Conservation (phyloP, 2,113 vertebrate species). For the Gymnorhina tibicen region DNA sequence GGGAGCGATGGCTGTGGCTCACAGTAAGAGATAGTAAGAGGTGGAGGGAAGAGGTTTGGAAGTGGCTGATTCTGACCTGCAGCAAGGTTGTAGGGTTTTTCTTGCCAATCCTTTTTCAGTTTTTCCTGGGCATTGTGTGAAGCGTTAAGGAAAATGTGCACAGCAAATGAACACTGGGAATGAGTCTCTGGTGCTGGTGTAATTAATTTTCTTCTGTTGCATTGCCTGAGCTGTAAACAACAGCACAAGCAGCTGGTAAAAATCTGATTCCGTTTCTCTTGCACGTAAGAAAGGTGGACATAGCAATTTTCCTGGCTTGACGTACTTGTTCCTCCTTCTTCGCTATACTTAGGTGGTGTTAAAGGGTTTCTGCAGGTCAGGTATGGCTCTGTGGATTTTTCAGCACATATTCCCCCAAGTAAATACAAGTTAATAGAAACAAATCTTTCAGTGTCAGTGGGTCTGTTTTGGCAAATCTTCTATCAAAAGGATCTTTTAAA, state of each 20-base stretch:
- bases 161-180: neutral
- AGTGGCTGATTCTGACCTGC: neutral
- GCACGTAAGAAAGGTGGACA: neutral
- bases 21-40: neutral
- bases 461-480: neutral
- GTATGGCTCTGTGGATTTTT: neutral
- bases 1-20: neutral
- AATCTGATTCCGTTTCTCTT: neutral
- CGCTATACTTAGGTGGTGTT: neutral
- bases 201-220: conserved; percentile 5
- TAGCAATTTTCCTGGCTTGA: neutral
- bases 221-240: neutral
- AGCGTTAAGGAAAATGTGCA: neutral
- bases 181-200: neutral
- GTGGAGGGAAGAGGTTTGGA: neutral
- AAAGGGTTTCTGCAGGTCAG: neutral
- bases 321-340: neutral
- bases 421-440: neutral
- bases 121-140: neutral
- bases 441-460: neutral
- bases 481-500: neutral
- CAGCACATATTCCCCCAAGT: neutral
- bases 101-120: neutral
- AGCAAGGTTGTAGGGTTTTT: neutral
- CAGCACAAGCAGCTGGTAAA: neutral